Base-by-base conservation (phyloP, 2,888 invertebrate species). In the Syrphus vitripennis region DNA sequence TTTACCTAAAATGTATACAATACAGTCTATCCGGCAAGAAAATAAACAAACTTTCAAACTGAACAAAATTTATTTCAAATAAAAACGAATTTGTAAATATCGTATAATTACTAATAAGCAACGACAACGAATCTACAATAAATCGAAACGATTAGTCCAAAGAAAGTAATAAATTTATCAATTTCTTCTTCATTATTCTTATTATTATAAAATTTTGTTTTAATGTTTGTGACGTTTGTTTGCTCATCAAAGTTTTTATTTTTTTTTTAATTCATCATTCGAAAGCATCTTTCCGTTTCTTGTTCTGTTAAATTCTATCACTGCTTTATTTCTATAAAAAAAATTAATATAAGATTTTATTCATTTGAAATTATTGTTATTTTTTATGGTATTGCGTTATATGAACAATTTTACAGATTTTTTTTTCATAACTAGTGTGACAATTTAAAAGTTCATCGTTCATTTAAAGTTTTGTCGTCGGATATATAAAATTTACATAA, bases 11-110 rank as follows among this genome's bases (percentile, higher is more conserved):
- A 21, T n/a, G 2, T 14, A 50, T n/a, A 24, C 9, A 21, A 37
- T 31, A 81, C 65, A 78, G 71, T 78, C 70, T 70, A 65, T 74
- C 70, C 55, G 80, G 67, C 70, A 76, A 78, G 40, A 79, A 75
- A 72, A 74, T 16, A n/a, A 24, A 61, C 37, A 59, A 21, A 59
- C 37, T 59, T 59, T 21, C 37, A 34, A 40, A 31, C 50, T 70
- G 42, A 65, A 72, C 24, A 50, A 34, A 55, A 69, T 57, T 53
- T 61, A 57, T 67, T 71, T 31, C 29, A 81, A 57, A 45, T 19
- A 16, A 31, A 76, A 48, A 42, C 34, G 57, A 61, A 70, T 90
- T 89, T 91, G 80, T 91, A 91, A 90, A 89, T 88, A 82, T 50
- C n/a, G n/a, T n/a, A n/a, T 34, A 21, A n/a, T 65, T 14, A 31